phyloP scores from a whole-genome alignment of 2,888 invertebrate species.

The Eupelmus urozonus region DNA sequence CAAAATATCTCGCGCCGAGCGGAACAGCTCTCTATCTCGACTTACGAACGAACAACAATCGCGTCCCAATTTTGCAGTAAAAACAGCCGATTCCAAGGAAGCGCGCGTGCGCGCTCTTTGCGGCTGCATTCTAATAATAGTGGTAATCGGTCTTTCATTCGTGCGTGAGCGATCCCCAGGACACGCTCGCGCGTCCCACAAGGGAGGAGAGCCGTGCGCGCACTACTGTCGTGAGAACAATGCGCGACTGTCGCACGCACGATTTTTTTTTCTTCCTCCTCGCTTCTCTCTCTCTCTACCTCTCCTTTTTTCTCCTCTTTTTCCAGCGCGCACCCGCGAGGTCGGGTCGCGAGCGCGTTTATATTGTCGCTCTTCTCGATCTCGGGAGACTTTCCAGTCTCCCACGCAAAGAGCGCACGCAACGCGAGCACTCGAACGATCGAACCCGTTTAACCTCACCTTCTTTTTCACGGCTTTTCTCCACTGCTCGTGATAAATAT shows the following conservation, averaged over 20 bases:
- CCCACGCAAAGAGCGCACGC: conserved; percentile 67
- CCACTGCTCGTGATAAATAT: conserved; percentile 66
- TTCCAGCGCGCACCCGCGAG: conserved; percentile 38
- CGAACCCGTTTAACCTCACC: conserved; percentile 68
- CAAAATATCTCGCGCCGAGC: too few relatives aligned
- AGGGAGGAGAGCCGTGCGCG: background rate
- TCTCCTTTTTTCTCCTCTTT: conserved; percentile 38
- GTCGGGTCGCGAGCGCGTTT: background rate
- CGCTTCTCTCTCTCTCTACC: background rate
- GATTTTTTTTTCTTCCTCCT: conserved; percentile 55
- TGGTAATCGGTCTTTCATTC: conserved; percentile 55
- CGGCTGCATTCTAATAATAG: conserved; percentile 51
- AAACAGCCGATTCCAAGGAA: conserved; percentile 53
- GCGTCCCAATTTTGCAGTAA: conserved; percentile 47
- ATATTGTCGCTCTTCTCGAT: conserved; percentile 64
- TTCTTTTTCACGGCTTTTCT: conserved; percentile 52
- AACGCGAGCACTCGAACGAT: conserved; percentile 62
- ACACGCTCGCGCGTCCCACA: conserved; percentile 15
- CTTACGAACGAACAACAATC: conserved; percentile 37
- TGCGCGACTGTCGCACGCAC: conserved; percentile 62
- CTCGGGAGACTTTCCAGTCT: conserved; percentile 66
- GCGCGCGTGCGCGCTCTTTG: conserved; percentile 34
- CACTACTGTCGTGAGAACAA: conserved; percentile 52
- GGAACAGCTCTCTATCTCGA: conserved; percentile 27
- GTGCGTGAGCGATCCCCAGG: conserved; percentile 48